Base-by-base conservation (phyloP, 2,797 vertebrate genomes). In the Myotis planiceps region DNA sequence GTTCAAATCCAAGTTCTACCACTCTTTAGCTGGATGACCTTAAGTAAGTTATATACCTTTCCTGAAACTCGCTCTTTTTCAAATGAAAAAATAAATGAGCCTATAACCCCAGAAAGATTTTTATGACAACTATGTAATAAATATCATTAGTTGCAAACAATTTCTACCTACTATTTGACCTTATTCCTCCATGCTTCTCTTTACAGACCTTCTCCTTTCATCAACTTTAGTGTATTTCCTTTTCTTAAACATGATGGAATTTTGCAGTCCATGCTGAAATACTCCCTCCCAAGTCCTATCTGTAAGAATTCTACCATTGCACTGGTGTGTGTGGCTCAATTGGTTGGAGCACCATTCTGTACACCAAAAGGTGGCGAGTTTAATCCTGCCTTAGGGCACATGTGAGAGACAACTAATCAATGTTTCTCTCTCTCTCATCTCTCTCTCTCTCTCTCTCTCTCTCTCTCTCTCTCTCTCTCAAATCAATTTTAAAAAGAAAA, bases 161-260 rank as follows among this genome's bases (percentile, higher is more conserved):
- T 65, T 80, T 74, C 27, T 86, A 76, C 13, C 65, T 92, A 29
- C 18, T 68, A 3, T 83, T 87, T 76, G 21, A 81, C 39, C 55
- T 80, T 75, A 68, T 10, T 86, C 29, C 45, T 89, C 32, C 4
- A 13, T 60, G 3, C 39, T 76, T 84, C 75, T 88, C 55, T 49
- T 82, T 34, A 74, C 0, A 79, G 80, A 51, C n/a, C 0, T 9
- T 32, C 15, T 71, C n/a, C n/a, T 74, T 58, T 63, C 16, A 82
- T 86, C 55, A 53, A 18, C 75, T 49, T 49, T 69, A 42, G 9
- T 84, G 53, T 90, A n/a, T 65, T 82, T 83, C 9, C n/a, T 55
- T 94, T 79, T 80, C 55, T 91, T 75, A 82, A 94, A 42, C 29
- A 79, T 27, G 23, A 86, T 58, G 18, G 18, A 55, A 68, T 78